A percentile compares a stretch with the other conserved stretches of the same genome.
Evolutionary conservation across 2,113 vertebrate genomes (phyloP).

Genomic region (Alaudala cheleensis): DNA sequence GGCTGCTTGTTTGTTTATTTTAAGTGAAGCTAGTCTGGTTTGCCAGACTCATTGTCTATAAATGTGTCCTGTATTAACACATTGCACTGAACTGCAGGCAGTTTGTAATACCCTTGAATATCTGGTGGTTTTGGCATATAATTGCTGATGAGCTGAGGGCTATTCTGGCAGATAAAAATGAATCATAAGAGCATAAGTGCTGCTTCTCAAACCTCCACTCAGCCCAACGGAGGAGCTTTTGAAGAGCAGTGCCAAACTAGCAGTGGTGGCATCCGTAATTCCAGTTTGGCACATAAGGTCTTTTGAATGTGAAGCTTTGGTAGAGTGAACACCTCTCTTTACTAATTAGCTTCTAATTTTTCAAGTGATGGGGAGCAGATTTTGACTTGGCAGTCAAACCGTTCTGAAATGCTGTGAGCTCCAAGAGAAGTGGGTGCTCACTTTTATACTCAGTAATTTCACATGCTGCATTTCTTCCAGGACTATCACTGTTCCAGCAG

Average conservation of each 20-base stretch:
- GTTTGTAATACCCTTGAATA: neutral
- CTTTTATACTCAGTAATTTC: neutral
- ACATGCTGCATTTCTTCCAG: neutral
- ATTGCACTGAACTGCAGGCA: neutral
- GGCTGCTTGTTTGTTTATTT: neutral
- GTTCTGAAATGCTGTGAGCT: neutral
- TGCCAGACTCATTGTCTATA: neutral
- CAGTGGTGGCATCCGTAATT: neutral
- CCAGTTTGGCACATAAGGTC: neutral
- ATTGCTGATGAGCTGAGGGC: neutral
- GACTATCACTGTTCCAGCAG: neutral
- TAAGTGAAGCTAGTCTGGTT: neutral
- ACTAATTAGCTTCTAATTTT: neutral
- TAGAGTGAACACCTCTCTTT: neutral
- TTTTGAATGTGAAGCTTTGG: neutral
- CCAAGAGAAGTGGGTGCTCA: neutral
- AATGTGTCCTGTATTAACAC: neutral
- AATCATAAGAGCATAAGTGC: neutral
- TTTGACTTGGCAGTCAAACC: neutral
- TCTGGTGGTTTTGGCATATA: neutral
- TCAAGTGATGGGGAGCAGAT: neutral
- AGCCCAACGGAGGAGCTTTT: neutral
- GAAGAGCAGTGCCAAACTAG: slow-evolving; percentile 1
- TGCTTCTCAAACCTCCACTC: neutral
- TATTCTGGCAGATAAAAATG: slow-evolving; percentile 30